phyloP scores from a whole-genome alignment of 2,113 vertebrate species.

The Hyaena hyaena region DNA sequence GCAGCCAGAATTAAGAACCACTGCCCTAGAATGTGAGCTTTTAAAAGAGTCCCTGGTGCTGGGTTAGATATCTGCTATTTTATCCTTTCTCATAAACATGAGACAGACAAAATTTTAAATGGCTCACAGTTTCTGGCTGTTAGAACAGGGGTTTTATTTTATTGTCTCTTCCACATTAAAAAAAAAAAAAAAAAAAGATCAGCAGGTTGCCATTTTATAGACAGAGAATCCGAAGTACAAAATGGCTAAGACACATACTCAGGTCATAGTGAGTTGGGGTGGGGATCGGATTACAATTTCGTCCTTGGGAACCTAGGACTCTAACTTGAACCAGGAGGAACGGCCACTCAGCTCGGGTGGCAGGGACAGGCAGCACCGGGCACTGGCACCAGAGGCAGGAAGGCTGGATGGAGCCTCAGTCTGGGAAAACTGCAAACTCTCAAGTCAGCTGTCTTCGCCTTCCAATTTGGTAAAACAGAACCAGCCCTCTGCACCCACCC shows the following conservation, averaged over 20 bases:
- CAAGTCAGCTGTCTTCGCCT: not conserved
- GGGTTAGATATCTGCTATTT: conserved; percentile 59
- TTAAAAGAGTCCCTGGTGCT: conserved; percentile 37
- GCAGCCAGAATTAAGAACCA: not conserved
- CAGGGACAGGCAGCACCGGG: not conserved
- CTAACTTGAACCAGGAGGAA: not conserved
- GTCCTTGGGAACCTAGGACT: not conserved
- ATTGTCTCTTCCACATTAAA: not conserved
- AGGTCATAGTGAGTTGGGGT: not conserved
- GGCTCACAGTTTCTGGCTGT: conserved; percentile 38
- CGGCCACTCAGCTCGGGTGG: not conserved
- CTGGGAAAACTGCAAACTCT: not conserved
- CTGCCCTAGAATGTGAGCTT: conserved; percentile 47
- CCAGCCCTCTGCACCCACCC: too few relatives aligned
- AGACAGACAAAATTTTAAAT: conserved; percentile 59
- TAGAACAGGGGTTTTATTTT: conserved; percentile 47
- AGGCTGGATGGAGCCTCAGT: not conserved
- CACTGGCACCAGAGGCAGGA: not conserved
- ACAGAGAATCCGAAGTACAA: not conserved
- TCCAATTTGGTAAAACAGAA: not conserved
- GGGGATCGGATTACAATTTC: not conserved
- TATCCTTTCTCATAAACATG: conserved; percentile 66
- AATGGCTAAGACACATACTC: not conserved
- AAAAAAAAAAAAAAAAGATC: not conserved
- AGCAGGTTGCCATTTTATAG: conserved; percentile 42